These are phyloP conservation scores for Byasa hedistus DNA, from an alignment of 2,888 invertebrate species.

Conservation along the genomic window DNA sequence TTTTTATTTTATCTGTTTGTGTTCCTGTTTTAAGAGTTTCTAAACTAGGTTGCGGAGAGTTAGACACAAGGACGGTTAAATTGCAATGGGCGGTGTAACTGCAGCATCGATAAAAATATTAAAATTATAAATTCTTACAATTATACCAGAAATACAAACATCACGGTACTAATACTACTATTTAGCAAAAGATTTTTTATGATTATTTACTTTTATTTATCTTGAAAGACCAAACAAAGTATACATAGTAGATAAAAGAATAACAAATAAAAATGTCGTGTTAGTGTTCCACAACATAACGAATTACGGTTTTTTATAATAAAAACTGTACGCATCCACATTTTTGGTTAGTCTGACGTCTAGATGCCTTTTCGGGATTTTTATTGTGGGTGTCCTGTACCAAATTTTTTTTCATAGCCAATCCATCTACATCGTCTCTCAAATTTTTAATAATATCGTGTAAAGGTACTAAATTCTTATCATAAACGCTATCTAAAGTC, in stretches of 20 bases:
- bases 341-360: constrained; percentile 34
- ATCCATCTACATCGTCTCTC: constrained; percentile 50
- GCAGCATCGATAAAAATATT: not conserved
- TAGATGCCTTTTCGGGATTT: constrained; percentile 34
- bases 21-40: no score
- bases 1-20: no score
- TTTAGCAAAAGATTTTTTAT: not conserved
- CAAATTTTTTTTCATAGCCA: constrained; percentile 47
- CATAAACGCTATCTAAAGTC: constrained; percentile 45
- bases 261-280: not conserved
- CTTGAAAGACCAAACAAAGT: not conserved
- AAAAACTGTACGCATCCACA: constrained; percentile 7
- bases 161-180: not conserved
- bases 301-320: not conserved
- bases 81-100: no score
- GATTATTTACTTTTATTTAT: not conserved
- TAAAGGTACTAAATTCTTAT: constrained; percentile 58
- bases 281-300: not conserved
- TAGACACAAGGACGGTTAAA: no score
- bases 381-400: constrained; percentile 42
- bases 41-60: no score
- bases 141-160: not conserved
- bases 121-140: not conserved
- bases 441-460: constrained; percentile 52
- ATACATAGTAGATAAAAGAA: not conserved